phyloP scores from a whole-genome alignment of 2,797 vertebrate genomes.

The Lagorchestes hirsutus region DNA sequence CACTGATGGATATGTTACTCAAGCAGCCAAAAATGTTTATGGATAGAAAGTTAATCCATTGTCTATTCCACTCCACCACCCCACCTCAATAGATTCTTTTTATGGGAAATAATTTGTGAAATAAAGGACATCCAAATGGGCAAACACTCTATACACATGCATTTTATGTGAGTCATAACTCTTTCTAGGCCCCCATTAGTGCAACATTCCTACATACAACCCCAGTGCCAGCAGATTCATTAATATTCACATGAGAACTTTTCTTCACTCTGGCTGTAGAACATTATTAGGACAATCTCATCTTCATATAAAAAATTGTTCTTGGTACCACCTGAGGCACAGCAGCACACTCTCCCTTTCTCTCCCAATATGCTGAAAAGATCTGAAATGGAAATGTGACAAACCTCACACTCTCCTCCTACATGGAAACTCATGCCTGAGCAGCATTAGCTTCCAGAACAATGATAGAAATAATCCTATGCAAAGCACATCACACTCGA shows the following conservation, averaged over 20 bases:
- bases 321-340: neutral
- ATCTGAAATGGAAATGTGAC: neutral
- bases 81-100: neutral
- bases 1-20: neutral
- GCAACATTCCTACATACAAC: neutral
- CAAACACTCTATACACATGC: neutral
- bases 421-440: accelerated
- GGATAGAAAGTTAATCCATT: neutral
- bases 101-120: neutral
- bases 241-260: neutral
- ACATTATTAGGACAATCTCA: neutral
- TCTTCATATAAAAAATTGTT: neutral
- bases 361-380: neutral
- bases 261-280: neutral
- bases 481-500: neutral
- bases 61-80: neutral
- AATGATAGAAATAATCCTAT: neutral
- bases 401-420: accelerated
- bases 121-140: neutral
- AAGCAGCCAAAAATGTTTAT: neutral
- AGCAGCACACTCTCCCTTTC: neutral
- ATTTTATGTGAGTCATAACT: neutral
- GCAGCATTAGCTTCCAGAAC: neutral
- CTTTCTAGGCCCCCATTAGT: neutral
- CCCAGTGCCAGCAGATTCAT: neutral